phyloP scores from a whole-genome alignment of 1,140 invertebrate genomes.

The Pentalonia nigronervosa region DNA sequence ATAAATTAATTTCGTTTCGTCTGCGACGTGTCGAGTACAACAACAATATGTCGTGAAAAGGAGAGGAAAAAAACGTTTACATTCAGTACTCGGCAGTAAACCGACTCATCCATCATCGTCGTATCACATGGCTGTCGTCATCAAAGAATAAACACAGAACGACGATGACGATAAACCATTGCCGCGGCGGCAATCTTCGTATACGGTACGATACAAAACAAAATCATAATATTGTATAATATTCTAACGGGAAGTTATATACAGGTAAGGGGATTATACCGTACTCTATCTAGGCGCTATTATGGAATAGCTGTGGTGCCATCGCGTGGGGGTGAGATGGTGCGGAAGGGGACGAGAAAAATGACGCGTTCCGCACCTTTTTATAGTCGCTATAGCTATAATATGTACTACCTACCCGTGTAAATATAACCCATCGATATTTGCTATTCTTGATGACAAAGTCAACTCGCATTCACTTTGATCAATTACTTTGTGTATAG shows the following conservation, averaged over 20 bases:
- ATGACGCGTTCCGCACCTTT: background rate
- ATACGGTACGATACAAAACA: background rate
- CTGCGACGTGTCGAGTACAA: background rate
- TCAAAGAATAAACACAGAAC: background rate
- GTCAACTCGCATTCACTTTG: background rate
- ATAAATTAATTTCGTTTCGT: background rate
- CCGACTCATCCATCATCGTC: conserved; percentile 12
- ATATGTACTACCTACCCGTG: background rate
- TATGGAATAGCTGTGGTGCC: background rate
- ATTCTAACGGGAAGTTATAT: background rate
- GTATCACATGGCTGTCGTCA: background rate
- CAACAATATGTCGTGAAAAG: background rate
- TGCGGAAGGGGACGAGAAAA: background rate
- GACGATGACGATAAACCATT: conserved; percentile 3
- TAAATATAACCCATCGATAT: background rate
- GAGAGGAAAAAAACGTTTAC: background rate
- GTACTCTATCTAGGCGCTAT: background rate
- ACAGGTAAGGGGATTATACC: no score
- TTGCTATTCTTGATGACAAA: background rate
- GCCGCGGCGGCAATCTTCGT: background rate
- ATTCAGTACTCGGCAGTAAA: background rate
- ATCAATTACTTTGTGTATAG: background rate
- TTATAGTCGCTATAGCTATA: no score
- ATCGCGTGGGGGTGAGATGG: background rate
- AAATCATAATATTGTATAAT: background rate